Base-by-base conservation (phyloP, 2,113 vertebrate species). In the Cynoglossus semilaevis region DNA sequence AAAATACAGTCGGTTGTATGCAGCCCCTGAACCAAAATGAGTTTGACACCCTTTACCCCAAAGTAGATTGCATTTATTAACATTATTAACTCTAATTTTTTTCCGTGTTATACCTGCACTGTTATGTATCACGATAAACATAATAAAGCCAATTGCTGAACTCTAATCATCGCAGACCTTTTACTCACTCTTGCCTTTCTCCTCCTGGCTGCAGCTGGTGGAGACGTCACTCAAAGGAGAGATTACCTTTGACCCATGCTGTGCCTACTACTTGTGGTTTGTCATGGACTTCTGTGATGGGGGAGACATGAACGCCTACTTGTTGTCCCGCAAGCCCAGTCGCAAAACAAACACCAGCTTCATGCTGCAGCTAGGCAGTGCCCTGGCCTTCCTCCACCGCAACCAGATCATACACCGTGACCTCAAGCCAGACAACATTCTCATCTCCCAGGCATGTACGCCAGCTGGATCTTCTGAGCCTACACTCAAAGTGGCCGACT, bases 211-310 rank as follows among this genome's bases (percentile, higher is more conserved):
- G 57, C 75, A 98, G 96, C 91, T 98, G 59, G 96, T 98, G 87
- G 96, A 98, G 84, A 98, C 96, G 3, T 98, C 96, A 37, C 79
- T 98, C 63, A 98, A 98, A 88, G 96, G 96, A 18, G 95, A 99
- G 86, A 94, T 98, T 82, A 93, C 89, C 63, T 99, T 97, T 79
- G 94, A 98, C 85, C 93, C 94, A 36, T 92, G 91, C 84, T 94
- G 94, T 78, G 92, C 95, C 84, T 98, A 97, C 81, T 97, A 98
- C 86, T 85, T 99, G 84, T 99, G 96, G 96, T 98, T 99, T 41
- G 95, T 99, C 59, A 99, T 93, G 93, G 96, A 99, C 91, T 99
- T 98, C 90, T 99, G 96, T 40, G 95, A 98, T 0, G 96, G 96
- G 7, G 96, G 96, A 0, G 96, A 99, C 78, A 97, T 99, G 96